These are phyloP conservation scores for Pontoporia blainvillei DNA, from an alignment of 2,113 vertebrate species.

Conservation along the genomic window DNA sequence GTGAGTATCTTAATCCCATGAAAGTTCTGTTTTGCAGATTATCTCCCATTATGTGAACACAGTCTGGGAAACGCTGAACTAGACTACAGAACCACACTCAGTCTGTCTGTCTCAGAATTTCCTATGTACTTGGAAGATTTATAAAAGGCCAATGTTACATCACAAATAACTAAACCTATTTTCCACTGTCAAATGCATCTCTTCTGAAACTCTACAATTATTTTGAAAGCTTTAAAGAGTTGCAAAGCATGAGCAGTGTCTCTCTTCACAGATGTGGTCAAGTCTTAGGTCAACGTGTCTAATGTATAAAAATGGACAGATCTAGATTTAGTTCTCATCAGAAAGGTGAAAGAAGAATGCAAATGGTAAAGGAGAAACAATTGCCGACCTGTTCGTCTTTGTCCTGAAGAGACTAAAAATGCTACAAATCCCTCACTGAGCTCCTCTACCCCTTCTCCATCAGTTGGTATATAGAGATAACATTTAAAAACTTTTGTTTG, in stretches of 20 bases:
- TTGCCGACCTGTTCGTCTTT: background rate
- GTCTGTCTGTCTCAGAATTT: constrained; percentile 21
- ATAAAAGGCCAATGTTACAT: background rate
- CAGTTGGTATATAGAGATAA: constrained; percentile 74
- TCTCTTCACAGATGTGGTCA: constrained; percentile 36
- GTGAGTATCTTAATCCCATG: background rate
- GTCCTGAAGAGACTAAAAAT: constrained; percentile 57
- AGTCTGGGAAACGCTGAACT: background rate
- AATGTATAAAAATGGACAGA: constrained; percentile 37
- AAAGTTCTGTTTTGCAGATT: background rate
- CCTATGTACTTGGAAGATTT: background rate
- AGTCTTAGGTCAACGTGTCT: constrained; percentile 60
- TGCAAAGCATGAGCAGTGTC: constrained; percentile 23
- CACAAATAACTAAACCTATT: background rate
- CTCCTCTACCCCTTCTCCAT: constrained; percentile 63
- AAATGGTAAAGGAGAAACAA: constrained; percentile 39
- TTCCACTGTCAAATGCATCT: background rate
- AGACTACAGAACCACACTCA: background rate
- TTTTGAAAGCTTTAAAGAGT: constrained; percentile 55
- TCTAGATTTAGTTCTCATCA: constrained; percentile 56
- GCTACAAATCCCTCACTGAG: constrained; percentile 48
- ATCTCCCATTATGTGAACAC: background rate
- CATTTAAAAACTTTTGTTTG: constrained; percentile 74
- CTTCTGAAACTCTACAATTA: background rate
- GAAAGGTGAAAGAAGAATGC: constrained; percentile 47